These are phyloP conservation scores for Conus betulinus DNA, from an alignment of 1,140 invertebrate species.

Conservation along the genomic window DNA sequence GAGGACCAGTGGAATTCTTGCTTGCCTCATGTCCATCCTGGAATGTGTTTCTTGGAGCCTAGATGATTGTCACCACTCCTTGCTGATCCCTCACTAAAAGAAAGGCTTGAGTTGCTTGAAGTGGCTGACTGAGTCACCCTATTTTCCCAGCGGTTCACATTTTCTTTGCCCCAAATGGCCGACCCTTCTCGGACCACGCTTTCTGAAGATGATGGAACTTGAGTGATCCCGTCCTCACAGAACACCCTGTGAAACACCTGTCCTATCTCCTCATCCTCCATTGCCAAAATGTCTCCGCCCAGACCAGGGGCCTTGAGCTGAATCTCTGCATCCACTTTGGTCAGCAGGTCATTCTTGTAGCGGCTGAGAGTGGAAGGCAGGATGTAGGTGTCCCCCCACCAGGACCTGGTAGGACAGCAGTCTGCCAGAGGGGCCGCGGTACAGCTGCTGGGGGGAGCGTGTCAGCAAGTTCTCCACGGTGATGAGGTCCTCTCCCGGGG, in stretches of 20 bases:
- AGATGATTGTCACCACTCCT: neutral
- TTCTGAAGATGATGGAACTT: neutral
- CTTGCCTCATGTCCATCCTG: neutral
- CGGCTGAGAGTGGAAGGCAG: slow-evolving; percentile 32
- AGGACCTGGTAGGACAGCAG: slow-evolving; percentile 55
- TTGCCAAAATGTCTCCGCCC: neutral
- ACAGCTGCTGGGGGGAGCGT: slow-evolving; percentile 26
- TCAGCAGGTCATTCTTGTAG: slow-evolving; percentile 38
- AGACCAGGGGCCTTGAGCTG: slow-evolving; percentile 8
- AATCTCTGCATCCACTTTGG: slow-evolving; percentile 45
- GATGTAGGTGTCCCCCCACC: slow-evolving; percentile 45
- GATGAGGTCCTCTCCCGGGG: slow-evolving; percentile 53
- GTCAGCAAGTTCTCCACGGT: slow-evolving; percentile 49
- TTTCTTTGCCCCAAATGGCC: neutral
- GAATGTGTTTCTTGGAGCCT: neutral
- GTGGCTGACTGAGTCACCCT: neutral
- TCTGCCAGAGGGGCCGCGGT: slow-evolving; percentile 43
- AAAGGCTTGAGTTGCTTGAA: neutral
- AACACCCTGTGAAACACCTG: slow-evolving; percentile 1
- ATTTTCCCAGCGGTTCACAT: neutral
- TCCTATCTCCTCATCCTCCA: neutral
- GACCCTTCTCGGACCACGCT: slow-evolving; percentile 1
- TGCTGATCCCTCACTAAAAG: neutral
- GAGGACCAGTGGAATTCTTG: neutral
- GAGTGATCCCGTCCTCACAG: neutral